Evolutionary conservation across 2,797 vertebrate species (phyloP).

Genomic region (Argyrosomus regius): DNA sequence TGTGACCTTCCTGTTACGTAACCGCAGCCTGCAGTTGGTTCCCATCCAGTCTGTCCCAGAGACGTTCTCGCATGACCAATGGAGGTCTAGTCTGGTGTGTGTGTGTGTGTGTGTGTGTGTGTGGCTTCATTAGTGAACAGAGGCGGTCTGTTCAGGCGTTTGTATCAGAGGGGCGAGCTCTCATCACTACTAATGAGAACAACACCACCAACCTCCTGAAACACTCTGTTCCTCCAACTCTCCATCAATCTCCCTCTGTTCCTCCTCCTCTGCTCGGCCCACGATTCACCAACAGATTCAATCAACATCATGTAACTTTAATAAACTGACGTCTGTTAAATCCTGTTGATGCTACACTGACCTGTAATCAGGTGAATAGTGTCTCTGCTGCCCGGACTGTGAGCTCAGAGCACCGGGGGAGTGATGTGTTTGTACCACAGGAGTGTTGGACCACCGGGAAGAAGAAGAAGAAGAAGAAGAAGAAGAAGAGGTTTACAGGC

Average conservation of each 20-base stretch:
- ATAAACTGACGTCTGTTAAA: no score
- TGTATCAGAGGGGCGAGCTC: constrained; percentile 56
- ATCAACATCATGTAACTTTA: no score
- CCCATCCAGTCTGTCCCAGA: constrained; percentile 82
- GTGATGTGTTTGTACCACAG: no score
- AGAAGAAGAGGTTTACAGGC: no score
- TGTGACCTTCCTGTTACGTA: constrained; percentile 70
- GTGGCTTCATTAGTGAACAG: constrained; percentile 84
- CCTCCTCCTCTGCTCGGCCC: not conserved
- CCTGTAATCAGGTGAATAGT: no score
- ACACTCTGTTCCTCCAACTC: constrained; percentile 60
- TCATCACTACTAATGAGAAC: constrained; percentile 82
- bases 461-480: no score
- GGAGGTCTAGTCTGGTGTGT: constrained; percentile 79
- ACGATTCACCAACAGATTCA: not conserved
- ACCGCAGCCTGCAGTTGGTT: constrained; percentile 75
- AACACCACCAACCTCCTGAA: constrained; percentile 55
- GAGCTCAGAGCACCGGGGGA: no score
- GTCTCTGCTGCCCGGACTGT: no score
- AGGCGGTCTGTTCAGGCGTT: constrained; percentile 77
- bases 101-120: constrained; percentile 53
- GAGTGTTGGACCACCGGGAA: no score
- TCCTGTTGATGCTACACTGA: no score
- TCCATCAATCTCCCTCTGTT: constrained; percentile 8
- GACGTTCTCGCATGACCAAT: constrained; percentile 89